Evolutionary conservation across 2,888 invertebrate genomes (phyloP), one percentile per base, ranked within the genome.

Genomic region (Acronicta psi): DNA sequence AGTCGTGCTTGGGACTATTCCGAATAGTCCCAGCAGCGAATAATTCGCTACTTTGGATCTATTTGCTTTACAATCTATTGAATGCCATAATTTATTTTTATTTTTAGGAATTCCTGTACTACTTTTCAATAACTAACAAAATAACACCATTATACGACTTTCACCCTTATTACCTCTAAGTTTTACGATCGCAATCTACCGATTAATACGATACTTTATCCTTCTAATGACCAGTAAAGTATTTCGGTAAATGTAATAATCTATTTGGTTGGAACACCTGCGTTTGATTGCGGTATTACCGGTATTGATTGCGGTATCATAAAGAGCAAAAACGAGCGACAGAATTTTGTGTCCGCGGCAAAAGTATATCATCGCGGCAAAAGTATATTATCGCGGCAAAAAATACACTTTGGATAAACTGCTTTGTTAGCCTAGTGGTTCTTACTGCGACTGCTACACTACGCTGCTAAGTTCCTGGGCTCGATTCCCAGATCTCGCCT

Each of bases 231-330:
- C 16, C 9, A 25, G 25, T 43, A 41, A 70, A 45, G 52, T 65
- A 59, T 67, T 57, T 43, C 44, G 45, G 41, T 46, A 45, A 71
- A 62, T 71, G 23, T 31, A 50, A 49, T 55, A 45, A 52, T 73
- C 40, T 50, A 55, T 60, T 58, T 45, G 11, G 20, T 25, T 47
- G 17, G 18, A 45, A 41, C 75, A 72, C 55, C 64, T 75, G 59
- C 36, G 40, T 23, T 11, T 29, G 51, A 53, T 42, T 42, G 29
- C 10, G 16, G 20, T 23, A n/a, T 18, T 42, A 45, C 53, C 34
- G 17, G 16, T 54, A 25, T 42, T 13, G 36, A 51, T 49, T 31
- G 41, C 13, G 50, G 38, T 50, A 52, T 1, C 52, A 65, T 58
- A 46, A 16, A 64, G 46, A 49, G 45, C 8, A 49, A 37, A 49